phyloP scores from a whole-genome alignment of 2,113 vertebrate genomes.

The Labeo catla region DNA sequence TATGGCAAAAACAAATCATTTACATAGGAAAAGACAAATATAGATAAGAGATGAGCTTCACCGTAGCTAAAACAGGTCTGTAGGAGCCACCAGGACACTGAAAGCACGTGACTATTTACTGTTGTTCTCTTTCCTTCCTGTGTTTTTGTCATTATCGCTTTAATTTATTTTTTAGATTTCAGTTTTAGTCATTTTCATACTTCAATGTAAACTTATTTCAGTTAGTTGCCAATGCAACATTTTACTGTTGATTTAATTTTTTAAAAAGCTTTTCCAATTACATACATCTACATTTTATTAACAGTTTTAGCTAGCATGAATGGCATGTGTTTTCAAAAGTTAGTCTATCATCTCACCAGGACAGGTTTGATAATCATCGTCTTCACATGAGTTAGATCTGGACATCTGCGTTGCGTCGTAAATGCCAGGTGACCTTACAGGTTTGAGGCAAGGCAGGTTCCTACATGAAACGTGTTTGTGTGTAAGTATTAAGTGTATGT shows the following conservation, averaged over 20 bases:
- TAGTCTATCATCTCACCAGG: background rate
- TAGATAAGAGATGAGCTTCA: background rate
- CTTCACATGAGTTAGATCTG: background rate
- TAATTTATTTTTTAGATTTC: too few relatives aligned
- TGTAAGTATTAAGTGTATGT: background rate
- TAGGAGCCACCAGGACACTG: background rate
- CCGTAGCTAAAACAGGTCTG: background rate
- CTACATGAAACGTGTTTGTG: constrained; percentile 25
- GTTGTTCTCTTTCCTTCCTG: constrained; percentile 11
- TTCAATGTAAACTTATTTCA: too few relatives aligned
- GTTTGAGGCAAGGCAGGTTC: constrained; percentile 31
- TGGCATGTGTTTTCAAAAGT: background rate
- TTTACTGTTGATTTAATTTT: too few relatives aligned
- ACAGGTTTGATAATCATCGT: constrained; percentile 8
- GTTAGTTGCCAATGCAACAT: too few relatives aligned
- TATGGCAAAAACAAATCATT: background rate
- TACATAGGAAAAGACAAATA: background rate
- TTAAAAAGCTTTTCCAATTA: background rate
- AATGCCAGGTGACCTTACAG: constrained; percentile 41
- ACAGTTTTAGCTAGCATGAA: too few relatives aligned
- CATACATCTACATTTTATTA: background rate
- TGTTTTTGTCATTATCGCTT: too few relatives aligned
- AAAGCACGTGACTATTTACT: background rate
- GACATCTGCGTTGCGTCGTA: constrained; percentile 28
- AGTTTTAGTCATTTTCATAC: too few relatives aligned